Evolutionary conservation across 2,113 vertebrate species (phyloP).

Genomic region (Nannobrachium achirus): DNA sequence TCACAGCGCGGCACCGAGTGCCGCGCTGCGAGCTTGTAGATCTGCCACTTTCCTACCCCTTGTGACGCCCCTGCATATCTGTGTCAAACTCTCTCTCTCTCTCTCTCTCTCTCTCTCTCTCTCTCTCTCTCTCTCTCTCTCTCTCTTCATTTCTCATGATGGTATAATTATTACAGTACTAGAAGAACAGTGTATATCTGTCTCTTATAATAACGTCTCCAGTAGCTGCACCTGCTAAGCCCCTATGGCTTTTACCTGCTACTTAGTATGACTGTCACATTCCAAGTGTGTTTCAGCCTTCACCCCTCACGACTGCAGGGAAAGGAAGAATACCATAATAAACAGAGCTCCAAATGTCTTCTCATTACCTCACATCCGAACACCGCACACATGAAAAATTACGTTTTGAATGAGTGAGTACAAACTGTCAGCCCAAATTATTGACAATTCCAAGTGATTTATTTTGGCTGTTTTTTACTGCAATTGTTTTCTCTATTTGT

Average conservation of each 20-base stretch:
- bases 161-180: slow-evolving; percentile 33
- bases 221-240: slow-evolving; percentile 41
- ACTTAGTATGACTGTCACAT: slow-evolving; percentile 56
- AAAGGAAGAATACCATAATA: slow-evolving; percentile 32
- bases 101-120: slow-evolving; percentile 4
- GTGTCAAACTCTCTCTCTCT: background rate
- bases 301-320: slow-evolving; percentile 25
- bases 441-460: background rate
- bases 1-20: too few relatives aligned
- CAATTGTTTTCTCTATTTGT: background rate
- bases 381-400: background rate
- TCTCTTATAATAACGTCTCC: slow-evolving; percentile 40
- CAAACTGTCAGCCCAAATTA: background rate
- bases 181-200: slow-evolving; percentile 24
- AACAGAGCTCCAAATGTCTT: slow-evolving; percentile 19
- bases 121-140: slow-evolving; percentile 10
- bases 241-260: slow-evolving; percentile 48
- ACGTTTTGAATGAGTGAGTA: background rate
- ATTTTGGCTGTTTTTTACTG: background rate
- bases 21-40: too few relatives aligned
- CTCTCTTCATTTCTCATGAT: background rate
- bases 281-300: slow-evolving; percentile 21
- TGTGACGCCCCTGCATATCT: too few relatives aligned
- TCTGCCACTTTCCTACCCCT: too few relatives aligned
- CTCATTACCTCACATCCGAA: slow-evolving; percentile 11